These are phyloP conservation scores for Priocnemis perturbator DNA, from an alignment of 2,888 invertebrate genomes.

Conservation along the genomic window DNA sequence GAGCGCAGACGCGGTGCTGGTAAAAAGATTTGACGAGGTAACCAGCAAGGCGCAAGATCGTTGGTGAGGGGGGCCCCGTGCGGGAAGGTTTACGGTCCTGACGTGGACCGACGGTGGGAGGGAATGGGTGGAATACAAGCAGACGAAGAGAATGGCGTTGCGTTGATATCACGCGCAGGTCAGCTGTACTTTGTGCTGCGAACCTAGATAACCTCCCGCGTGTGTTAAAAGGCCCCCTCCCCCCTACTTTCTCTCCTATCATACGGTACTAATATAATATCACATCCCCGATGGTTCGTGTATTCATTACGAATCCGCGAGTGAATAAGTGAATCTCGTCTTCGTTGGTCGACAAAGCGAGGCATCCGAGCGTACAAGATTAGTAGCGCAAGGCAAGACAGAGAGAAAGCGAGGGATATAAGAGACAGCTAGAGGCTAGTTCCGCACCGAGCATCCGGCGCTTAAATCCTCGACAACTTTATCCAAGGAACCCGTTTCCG, in stretches of 20 bases:
- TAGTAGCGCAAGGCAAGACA: too few species aligned
- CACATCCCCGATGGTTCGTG: constrained; percentile 36
- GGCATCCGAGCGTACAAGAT: too few species aligned
- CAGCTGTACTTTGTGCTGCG: constrained; percentile 71
- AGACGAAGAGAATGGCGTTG: constrained; percentile 23
- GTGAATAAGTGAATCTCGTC: constrained; percentile 4
- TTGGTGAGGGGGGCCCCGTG: too few species aligned
- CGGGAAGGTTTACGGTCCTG: not conserved
- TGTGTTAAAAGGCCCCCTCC: constrained; percentile 30
- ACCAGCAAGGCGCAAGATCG: too few species aligned
- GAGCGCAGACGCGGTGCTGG: too few species aligned
- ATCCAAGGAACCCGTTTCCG: constrained; percentile 1
- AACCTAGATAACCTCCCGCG: constrained; percentile 70
- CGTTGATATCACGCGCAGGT: constrained; percentile 60
- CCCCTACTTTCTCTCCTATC: constrained; percentile 32
- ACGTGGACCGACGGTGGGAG: not conserved
- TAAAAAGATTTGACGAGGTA: too few species aligned
- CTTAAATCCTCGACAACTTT: too few species aligned
- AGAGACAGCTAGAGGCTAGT: too few species aligned
- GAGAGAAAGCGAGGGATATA: not conserved
- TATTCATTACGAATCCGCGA: constrained; percentile 31
- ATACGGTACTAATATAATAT: constrained; percentile 49
- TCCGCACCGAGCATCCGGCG: too few species aligned
- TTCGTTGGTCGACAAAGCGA: not conserved
- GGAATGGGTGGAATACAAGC: constrained; percentile 12